These are phyloP conservation scores for Tenebrosternarchus preto DNA, from an alignment of 2,113 vertebrate genomes.

Conservation along the genomic window DNA sequence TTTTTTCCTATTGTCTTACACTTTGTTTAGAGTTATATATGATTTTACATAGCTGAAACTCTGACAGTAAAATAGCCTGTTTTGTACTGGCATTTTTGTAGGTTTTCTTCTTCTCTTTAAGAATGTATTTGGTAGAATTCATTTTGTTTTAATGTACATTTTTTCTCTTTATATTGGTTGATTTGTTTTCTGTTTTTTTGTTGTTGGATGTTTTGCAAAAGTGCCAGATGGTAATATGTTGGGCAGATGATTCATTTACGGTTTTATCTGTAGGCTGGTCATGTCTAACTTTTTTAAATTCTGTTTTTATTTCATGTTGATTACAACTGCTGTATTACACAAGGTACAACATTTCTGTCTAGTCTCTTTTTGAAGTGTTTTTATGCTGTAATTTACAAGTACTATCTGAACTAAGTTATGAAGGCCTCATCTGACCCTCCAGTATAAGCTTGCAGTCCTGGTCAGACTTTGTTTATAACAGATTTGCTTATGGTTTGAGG, in stretches of 20 bases:
- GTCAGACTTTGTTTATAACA: not conserved
- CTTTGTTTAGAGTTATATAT: not conserved
- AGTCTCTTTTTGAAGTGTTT: not conserved
- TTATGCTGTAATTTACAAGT: not conserved
- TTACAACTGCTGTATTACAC: not conserved
- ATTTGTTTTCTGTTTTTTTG: not conserved
- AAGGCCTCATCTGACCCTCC: not conserved
- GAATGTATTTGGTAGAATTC: not conserved
- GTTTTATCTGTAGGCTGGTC: not conserved
- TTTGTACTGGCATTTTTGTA: not conserved
- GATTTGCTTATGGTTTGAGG: not conserved
- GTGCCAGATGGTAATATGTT: not conserved
- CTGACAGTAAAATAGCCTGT: not conserved
- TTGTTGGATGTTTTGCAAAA: not conserved
- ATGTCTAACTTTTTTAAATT: not conserved
- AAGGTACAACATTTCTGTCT: not conserved
- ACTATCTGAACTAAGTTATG: not conserved
- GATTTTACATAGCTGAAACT: not conserved
- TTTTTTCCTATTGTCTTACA: not conserved
- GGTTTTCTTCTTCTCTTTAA: not conserved
- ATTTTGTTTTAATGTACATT: not conserved
- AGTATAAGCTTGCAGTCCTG: not conserved
- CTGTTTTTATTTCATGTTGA: not conserved
- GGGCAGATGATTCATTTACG: no score
- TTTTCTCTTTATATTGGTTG: not conserved